A percentile compares a stretch with the other conserved stretches of the same genome.
These are phyloP conservation scores for Channallabes apus DNA, from an alignment of 2,797 vertebrate genomes.

Conservation along the genomic window DNA sequence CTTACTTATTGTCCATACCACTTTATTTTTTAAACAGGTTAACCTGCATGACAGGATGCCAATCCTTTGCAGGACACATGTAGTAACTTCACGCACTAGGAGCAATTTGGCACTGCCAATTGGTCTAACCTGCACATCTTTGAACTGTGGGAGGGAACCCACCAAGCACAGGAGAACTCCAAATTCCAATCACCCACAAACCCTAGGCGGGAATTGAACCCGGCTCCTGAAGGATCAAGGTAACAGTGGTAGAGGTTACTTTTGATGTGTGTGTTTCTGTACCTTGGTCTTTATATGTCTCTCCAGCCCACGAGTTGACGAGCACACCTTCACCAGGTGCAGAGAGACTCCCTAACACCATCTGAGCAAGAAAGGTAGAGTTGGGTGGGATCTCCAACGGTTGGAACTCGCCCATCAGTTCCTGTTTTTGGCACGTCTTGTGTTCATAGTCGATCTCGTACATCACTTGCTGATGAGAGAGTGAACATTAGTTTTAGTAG, in stretches of 20 bases:
- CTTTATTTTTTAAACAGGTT: no score
- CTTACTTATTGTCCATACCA: no score
- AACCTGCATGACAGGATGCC: no score
- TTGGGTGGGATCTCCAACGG: conserved; percentile 62
- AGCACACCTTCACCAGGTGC: conserved; percentile 68
- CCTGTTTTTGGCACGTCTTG: conserved; percentile 62
- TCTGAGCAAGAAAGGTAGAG: conserved; percentile 60
- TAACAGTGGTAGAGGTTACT: neutral
- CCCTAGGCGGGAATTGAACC: no score
- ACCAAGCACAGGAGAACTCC: no score
- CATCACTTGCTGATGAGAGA: conserved; percentile 54
- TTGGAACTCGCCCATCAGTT: conserved; percentile 63
- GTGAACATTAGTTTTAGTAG: neutral
- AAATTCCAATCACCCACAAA: no score
- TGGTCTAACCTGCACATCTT: no score
- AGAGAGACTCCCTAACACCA: conserved; percentile 66
- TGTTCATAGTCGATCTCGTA: conserved; percentile 61
- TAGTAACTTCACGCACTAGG: no score
- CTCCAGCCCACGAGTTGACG: conserved; percentile 70
- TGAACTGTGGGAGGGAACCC: no score
- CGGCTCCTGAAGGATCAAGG: no score
- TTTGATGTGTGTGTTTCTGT: neutral
- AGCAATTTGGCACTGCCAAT: no score
- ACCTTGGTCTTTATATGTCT: conserved; percentile 52
- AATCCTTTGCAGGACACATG: no score